Evolutionary conservation across 2,797 vertebrate species (phyloP), one percentile per base, ranked within the genome.

Genomic region (Myotis pilosus): DNA sequence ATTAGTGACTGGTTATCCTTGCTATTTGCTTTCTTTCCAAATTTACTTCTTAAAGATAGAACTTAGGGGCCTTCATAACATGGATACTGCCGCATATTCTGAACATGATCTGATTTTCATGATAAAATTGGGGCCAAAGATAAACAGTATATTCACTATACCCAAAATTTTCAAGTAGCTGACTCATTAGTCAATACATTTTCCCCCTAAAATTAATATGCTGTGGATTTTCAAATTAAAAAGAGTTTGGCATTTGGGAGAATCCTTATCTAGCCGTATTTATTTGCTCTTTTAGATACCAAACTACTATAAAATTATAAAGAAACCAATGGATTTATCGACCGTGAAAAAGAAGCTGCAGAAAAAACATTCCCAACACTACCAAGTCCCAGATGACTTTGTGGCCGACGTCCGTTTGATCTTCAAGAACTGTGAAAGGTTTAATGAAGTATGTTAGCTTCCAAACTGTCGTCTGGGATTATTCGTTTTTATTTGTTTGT

Each of bases 271-370:
- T 95, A 8, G 87, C 15, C 11, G 51, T 92, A 57, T 88, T 92
- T 96, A 68, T 93, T 84, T 97, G 93, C 92, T 95, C 93, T 84
- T 95, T 78, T 98, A 99, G 99, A 99, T 99, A 98, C 99, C 99
- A 95, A 99, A 99, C 98, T 99, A 99, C 98, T 99, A 99, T 98
- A 99, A 99, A 98, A 99, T 99, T 76, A 99, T 99, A 97, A 99
- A 99, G 98, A 99, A 99, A 95, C 99, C 99, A n/a, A 99, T 99
- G 99, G 99, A 99, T 98, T 98, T 99, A 97, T 99, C 99, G 95
- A 99, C 98, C 0, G 99, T 99, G 97, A 99, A 99, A 98, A 99
- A 98, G 98, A 99, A 99, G 97, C 98, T 99, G 83, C 99, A 99
- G 96, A 98, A 98, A 95, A 99, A 99, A 38, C 99, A 99, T 98